Base-by-base conservation (phyloP, 2,113 vertebrate species). In the Notothenia coriiceps region DNA sequence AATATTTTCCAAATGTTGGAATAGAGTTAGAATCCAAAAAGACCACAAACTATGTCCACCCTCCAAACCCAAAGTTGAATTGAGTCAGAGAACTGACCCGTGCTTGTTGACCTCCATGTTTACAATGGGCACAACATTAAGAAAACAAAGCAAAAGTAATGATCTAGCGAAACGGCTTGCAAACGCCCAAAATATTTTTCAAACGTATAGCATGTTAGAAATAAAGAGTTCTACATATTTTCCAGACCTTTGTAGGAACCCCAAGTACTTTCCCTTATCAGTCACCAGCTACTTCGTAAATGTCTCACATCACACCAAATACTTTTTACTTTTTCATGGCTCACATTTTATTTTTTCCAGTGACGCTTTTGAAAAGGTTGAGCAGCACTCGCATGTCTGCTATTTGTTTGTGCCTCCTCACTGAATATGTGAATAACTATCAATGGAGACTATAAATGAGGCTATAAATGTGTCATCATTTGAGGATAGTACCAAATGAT, bases 201-300 rank as follows among this genome's bases (percentile, higher is more conserved):
- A 29, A 29, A 29, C 29, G 29, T 29, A 29, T 29, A 29, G 29
- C 29, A 29, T 29, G 29, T 29, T 29, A 29, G 2, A 29, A 29
- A 29, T 29, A 29, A 29, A 29, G 3, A 29, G 29, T 29, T 29
- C 29, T 29, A 29, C 29, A 29, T 29, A 29, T 51, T 74, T 44
- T 62, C 14, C 54, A 75, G 46, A 81, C 47, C 63, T 80, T 64
- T 13, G 9, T 47, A 70, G 73, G 74, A 78, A 86, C 62, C 33
- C 40, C 54, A 70, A 87, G 77, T 20, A 20, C 33, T 68, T 46
- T 52, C 43, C 47, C 1, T 46, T 5, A 25, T 76, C 7, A 6
- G 8, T 49, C 14, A 47, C 44, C 29, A 20, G 14, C 54, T 10
- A 29, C 33, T 67, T 59, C 33, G 11, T 55, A 75, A 59, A 49